Conservation (phyloP, 2,888 invertebrate genomes). For the Eugnorisma glareosa region DNA sequence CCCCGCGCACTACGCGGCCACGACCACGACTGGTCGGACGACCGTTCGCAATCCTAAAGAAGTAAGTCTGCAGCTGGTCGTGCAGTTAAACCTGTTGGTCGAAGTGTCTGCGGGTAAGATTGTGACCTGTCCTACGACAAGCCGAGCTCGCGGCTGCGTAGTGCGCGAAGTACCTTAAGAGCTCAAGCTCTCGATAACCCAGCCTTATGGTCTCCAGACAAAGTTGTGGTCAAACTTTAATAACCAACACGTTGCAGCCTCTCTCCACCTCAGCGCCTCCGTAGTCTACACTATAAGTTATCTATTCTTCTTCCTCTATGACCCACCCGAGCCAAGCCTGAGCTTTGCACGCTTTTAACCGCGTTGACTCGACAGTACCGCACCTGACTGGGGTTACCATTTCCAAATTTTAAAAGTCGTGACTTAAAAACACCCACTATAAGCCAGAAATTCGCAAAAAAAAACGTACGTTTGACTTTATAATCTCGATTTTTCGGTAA, state of each 20-base stretch:
- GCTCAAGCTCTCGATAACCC: not conserved
- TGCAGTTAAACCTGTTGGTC: not conserved
- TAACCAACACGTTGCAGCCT: not conserved
- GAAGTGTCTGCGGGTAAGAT: not conserved
- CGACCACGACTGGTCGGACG: not conserved
- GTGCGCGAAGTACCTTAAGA: not conserved
- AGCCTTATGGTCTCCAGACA: not conserved
- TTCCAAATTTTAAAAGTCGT: not conserved
- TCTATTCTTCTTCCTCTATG: constrained; percentile 22
- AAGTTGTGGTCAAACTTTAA: not conserved
- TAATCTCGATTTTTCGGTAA: not conserved
- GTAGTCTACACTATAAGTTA: not conserved
- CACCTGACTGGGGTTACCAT: not conserved
- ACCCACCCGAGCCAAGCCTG: constrained; percentile 70
- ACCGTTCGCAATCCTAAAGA: not conserved
- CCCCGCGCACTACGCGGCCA: not conserved
- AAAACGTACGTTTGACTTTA: not conserved
- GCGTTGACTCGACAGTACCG: constrained; percentile 26
- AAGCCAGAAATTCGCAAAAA: not conserved
- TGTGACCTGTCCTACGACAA: not conserved
- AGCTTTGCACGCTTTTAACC: constrained; percentile 70
- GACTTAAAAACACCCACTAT: not conserved
- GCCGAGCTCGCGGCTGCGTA: not conserved
- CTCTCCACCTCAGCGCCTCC: constrained; percentile 15
- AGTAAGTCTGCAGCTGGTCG: not conserved